Conservation (phyloP, 2,888 invertebrate genomes). For the Clusia tigrina region DNA sequence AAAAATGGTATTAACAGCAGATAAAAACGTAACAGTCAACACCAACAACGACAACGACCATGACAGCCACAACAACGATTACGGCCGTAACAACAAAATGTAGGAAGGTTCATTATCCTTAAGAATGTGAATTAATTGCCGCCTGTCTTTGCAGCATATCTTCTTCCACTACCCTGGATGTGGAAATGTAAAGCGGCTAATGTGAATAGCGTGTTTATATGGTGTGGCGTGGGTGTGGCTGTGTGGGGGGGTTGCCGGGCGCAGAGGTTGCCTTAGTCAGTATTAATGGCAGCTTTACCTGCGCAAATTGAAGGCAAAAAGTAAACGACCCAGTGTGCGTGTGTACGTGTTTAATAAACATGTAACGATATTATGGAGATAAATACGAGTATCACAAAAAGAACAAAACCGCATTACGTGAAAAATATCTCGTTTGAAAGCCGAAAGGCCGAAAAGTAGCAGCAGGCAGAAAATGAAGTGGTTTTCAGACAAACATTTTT, state of each 20-base stretch:
- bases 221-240: background rate
- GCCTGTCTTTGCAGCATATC: no score
- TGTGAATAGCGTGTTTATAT: background rate
- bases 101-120: background rate
- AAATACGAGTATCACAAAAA: no score
- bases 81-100: background rate
- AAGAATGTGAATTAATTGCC: background rate
- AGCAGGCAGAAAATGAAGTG: no score
- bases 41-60: slow-evolving; percentile 6
- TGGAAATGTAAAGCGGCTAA: background rate
- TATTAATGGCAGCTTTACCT: background rate
- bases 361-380: no score
- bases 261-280: background rate
- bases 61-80: slow-evolving; percentile 3
- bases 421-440: no score
- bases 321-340: no score
- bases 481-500: no score
- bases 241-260: background rate
- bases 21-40: background rate
- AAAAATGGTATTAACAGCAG: background rate
- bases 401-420: no score
- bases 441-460: no score
- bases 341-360: no score
- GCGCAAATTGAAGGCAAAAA: background rate
- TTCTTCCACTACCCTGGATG: no score